These are phyloP conservation scores for Lasioglossum oenotherae DNA, from an alignment of 2,888 invertebrate species.

Conservation along the genomic window DNA sequence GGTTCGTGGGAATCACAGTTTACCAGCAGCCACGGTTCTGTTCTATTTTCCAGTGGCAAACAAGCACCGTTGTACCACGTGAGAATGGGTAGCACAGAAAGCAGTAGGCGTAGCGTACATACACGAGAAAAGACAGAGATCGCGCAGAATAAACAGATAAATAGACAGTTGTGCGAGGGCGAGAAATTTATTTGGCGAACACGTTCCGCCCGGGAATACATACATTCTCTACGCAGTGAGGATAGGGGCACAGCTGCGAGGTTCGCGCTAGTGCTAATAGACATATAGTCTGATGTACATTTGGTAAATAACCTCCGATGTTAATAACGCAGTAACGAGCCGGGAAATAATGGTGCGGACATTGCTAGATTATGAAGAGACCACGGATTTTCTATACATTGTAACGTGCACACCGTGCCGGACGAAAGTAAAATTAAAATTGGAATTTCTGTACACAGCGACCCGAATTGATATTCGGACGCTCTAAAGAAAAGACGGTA, in stretches of 20 bases:
- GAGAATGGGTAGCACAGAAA: neutral
- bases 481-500: no score
- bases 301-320: neutral
- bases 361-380: neutral
- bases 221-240: no score
- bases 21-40: neutral
- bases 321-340: neutral
- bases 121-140: conserved; percentile 2
- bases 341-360: neutral
- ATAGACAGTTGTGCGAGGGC: conserved; percentile 8
- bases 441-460: no score
- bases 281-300: neutral
- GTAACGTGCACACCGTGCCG: neutral
- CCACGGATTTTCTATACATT: neutral
- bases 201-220: neutral
- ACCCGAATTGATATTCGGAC: no score
- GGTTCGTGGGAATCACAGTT: conserved; percentile 32
- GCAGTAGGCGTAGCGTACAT: neutral
- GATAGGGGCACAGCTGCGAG: neutral
- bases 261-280: neutral
- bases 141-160: conserved; percentile 29
- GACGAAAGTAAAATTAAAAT: no score
- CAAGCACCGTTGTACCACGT: conserved; percentile 12
- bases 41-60: conserved; percentile 40
- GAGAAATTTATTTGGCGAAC: conserved; percentile 39